Evolutionary conservation across 2,113 vertebrate genomes (phyloP).

Genomic region (Echinops telfairi): DNA sequence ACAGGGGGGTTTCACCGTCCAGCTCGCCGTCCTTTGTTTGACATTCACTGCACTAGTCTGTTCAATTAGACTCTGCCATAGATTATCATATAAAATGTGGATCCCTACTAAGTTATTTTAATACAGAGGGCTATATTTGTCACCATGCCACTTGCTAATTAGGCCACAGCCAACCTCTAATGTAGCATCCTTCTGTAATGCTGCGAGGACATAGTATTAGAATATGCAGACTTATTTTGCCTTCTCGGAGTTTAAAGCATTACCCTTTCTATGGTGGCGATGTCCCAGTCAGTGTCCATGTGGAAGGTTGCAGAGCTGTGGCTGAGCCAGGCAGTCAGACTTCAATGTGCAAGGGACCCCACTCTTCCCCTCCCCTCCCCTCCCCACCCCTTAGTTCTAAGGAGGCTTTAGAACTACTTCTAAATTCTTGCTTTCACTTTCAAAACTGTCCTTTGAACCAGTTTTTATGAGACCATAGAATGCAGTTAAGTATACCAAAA

Average conservation of each 20-base stretch:
- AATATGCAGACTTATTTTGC: conserved; percentile 36
- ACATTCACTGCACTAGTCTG: conserved; percentile 61
- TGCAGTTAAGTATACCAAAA: conserved; percentile 8
- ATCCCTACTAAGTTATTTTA: conserved; percentile 41
- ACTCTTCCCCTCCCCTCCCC: background rate
- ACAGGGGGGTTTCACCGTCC: conserved; percentile 3
- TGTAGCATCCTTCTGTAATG: conserved; percentile 52
- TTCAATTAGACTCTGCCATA: conserved; percentile 76
- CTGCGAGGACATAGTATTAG: conserved; percentile 54
- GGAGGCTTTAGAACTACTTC: background rate
- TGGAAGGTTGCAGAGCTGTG: conserved; percentile 16
- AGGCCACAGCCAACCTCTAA: conserved; percentile 60
- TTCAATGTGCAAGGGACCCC: background rate
- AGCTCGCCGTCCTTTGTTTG: conserved; percentile 68
- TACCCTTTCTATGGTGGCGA: background rate
- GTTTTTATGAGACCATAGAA: background rate
- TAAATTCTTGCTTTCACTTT: conserved; percentile 24
- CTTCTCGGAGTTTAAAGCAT: background rate
- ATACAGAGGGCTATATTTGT: conserved; percentile 63
- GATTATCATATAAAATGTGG: conserved; percentile 47
- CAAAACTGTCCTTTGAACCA: conserved; percentile 8
- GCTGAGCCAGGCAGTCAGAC: background rate
- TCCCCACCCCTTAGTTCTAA: background rate
- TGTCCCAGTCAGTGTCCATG: conserved; percentile 45
- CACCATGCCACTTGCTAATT: conserved; percentile 68